Percentiles rank a stretch among this genome's conserved stretches.
These are phyloP conservation scores for Hippolais icterina DNA, from an alignment of 2,113 vertebrate species.

Conservation along the genomic window DNA sequence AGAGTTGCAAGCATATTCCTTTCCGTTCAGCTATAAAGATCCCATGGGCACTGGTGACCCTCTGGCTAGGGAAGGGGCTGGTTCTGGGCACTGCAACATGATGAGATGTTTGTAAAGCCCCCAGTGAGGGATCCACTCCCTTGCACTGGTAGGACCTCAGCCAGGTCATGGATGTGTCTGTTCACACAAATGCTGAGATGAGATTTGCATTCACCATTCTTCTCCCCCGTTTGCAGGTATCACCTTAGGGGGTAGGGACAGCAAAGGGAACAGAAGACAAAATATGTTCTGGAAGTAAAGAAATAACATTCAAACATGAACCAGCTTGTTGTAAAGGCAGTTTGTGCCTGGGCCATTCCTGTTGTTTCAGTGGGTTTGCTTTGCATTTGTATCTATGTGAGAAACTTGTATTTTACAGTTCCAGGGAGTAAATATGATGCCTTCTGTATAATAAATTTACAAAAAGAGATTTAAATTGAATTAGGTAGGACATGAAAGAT, in stretches of 20 bases:
- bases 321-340: background rate
- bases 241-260: slow-evolving; percentile 70
- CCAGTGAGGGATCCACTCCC: slow-evolving; percentile 68
- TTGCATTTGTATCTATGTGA: background rate
- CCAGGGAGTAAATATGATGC: background rate
- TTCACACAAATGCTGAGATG: background rate
- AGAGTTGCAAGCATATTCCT: background rate
- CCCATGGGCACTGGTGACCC: slow-evolving; percentile 49
- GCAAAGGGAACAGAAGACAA: slow-evolving; percentile 78
- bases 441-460: background rate
- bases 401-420: background rate
- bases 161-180: slow-evolving; percentile 52
- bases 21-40: slow-evolving; percentile 51
- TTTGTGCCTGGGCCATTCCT: background rate
- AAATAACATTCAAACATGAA: background rate
- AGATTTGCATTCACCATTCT: background rate
- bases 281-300: slow-evolving; percentile 78
- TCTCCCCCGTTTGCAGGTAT: slow-evolving; percentile 44
- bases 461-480: background rate
- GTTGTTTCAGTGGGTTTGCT: background rate
- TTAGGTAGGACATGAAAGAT: background rate
- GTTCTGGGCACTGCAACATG: slow-evolving; percentile 65
- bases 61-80: slow-evolving; percentile 61
- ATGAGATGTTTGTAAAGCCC: background rate
- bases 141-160: slow-evolving; percentile 76